Evolutionary conservation across 2,888 invertebrate genomes (phyloP).

Genomic region (Slavum lentiscoides): DNA sequence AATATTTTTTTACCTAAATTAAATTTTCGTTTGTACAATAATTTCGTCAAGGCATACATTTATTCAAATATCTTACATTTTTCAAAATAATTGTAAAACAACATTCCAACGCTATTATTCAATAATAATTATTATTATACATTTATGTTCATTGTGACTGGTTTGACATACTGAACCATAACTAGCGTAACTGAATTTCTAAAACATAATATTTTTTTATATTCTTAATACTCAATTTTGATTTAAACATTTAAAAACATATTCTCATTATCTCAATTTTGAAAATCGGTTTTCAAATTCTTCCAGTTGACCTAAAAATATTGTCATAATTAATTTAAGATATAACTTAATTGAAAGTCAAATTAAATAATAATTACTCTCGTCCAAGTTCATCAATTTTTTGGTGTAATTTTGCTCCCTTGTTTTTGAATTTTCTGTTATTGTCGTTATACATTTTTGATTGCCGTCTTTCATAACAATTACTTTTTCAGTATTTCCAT

Average conservation of each 20-base stretch:
- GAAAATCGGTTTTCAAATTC: slow-evolving; percentile 38
- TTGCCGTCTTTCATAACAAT: slow-evolving; percentile 29
- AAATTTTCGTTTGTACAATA: no score
- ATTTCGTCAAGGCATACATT: no score
- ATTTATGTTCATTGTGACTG: no score
- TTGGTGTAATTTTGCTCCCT: not conserved
- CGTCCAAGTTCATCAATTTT: slow-evolving; percentile 22
- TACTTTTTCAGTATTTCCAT: slow-evolving; percentile 30
- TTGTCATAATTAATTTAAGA: not conserved
- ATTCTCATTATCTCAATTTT: not conserved
- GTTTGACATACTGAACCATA: no score
- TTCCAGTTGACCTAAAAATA: slow-evolving; percentile 28
- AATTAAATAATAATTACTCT: slow-evolving; percentile 35
- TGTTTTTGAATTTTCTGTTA: slow-evolving; percentile 19
- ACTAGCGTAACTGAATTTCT: no score
- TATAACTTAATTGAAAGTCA: no score
- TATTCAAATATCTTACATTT: no score
- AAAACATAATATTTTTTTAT: not conserved
- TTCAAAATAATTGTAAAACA: no score
- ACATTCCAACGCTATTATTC: no score
- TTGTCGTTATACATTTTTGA: slow-evolving; percentile 24
- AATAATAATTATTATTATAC: no score
- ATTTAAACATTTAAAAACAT: not conserved
- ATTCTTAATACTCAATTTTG: not conserved
- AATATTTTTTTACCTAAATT: no score